phyloP scores from a whole-genome alignment of 2,113 vertebrate species.

The Strix uralensis region DNA sequence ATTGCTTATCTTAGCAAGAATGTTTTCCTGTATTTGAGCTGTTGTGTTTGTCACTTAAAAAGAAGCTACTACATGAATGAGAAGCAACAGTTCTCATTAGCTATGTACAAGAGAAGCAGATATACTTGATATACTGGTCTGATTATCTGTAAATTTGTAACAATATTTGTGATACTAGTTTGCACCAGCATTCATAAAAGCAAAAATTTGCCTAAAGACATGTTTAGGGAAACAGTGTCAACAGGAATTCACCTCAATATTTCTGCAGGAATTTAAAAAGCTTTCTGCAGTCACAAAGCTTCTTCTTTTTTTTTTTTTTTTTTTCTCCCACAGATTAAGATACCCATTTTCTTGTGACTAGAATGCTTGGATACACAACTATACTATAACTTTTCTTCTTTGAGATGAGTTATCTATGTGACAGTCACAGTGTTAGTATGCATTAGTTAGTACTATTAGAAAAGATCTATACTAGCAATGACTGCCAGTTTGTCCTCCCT shows the following conservation, averaged over 20 bases:
- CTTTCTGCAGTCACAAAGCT: background rate
- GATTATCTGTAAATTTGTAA: background rate
- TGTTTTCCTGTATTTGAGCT: background rate
- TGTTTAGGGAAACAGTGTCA: background rate
- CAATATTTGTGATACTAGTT: background rate
- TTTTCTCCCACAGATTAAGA: background rate
- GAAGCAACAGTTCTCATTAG: background rate
- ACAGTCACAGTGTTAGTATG: background rate
- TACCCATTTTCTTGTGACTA: background rate
- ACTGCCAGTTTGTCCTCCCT: background rate
- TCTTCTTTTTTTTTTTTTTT: too few species aligned
- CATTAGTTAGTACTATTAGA: background rate
- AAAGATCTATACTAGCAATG: background rate
- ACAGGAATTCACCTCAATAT: background rate
- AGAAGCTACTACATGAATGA: background rate
- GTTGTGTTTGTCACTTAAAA: background rate
- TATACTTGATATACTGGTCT: background rate
- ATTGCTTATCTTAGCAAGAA: background rate
- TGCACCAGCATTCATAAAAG: background rate
- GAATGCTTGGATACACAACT: background rate
- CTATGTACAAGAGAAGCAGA: background rate
- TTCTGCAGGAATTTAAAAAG: background rate
- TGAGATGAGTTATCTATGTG: background rate
- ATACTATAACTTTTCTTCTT: background rate
- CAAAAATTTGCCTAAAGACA: background rate